A percentile compares a stretch with the other conserved stretches of the same genome.
phyloP scores from a whole-genome alignment of 2,888 invertebrate genomes.

The Scaptodrosophila latifasciaeformis region DNA sequence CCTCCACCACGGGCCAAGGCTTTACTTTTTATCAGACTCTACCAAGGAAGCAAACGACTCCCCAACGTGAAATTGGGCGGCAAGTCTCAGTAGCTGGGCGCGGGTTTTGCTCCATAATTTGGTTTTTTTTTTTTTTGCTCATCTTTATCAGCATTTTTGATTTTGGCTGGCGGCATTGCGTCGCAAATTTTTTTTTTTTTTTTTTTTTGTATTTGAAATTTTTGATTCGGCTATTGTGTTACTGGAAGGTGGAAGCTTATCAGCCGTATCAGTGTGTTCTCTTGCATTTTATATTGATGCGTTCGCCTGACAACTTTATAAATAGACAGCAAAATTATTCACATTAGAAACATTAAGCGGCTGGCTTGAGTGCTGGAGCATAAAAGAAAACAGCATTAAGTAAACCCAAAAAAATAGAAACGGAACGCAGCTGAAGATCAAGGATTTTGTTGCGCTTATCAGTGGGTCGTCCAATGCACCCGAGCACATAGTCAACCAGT shows the following conservation, averaged over 20 bases:
- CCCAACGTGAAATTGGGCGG: conserved; percentile 49
- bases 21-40: conserved; percentile 28
- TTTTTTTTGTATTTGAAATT: too few relatives aligned
- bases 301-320: conserved; percentile 3
- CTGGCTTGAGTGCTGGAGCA: conserved; percentile 27
- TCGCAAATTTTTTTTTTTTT: conserved; percentile 32
- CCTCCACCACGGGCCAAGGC: neutral
- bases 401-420: conserved; percentile 27
- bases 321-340: conserved; percentile 19
- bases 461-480: conserved; percentile 65
- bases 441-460: conserved; percentile 61
- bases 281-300: conserved; percentile 27
- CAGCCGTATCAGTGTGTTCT: conserved; percentile 23
- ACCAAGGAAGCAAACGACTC: conserved; percentile 51
- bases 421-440: conserved; percentile 64
- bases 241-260: conserved; percentile 28
- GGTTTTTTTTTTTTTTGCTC: neutral
- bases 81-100: conserved; percentile 14
- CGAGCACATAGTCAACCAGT: conserved; percentile 57
- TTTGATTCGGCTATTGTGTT: too few relatives aligned
- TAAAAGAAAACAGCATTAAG: too few relatives aligned
- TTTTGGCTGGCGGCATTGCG: conserved; percentile 29
- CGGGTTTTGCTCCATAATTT: too few relatives aligned
- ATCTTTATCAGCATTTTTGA: conserved; percentile 10
- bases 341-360: conserved; percentile 25